Evolutionary conservation across 2,797 vertebrate species (phyloP), one percentile per base, ranked within the genome.

Genomic region (Characodon lateralis): DNA sequence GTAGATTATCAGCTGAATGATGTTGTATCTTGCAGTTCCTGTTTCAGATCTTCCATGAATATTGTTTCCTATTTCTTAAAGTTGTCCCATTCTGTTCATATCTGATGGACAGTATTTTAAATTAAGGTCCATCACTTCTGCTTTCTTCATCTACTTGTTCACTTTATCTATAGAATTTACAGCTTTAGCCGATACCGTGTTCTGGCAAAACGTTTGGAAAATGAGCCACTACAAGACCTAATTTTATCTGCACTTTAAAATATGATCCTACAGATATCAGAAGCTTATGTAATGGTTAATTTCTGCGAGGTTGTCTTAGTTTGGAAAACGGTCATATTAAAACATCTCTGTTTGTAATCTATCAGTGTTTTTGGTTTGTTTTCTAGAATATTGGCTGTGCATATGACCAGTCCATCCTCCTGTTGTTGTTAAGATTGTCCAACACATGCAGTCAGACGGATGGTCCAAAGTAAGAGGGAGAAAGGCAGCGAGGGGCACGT

Each of bases 381-480:
- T 28, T 48, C 50, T 28, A 48, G 24, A 18, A 35, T n/a, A n/a
- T n/a, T 69, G 10, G 24, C 9, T 1, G 71, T 82, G 63, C 89
- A 85, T 84, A 87, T 88, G 86, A 81, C 65, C 75, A 53, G 2
- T 58, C 39, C 72, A 31, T 84, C 83, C 82, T 79, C 22, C 50
- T 13, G 50, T 74, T 79, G 58, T 61, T 70, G 78, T 88, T 89
- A 83, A 86, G 88, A 88, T 58, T 82, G 73, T 77, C 71, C 81
- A 43, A 83, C 83, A 82, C 85, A 86, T 84, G 86, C 79, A 89
- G 89, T 73, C 78, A 78, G 86, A 72, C 76, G 80, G 88, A 46
- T 72, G 84, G 73, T 85, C 82, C 84, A 88, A 82, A 80, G 82
- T 73, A 75, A 83, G 73, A 48, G 71, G 46, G 81, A 55, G 55